Conservation (phyloP, 2,113 vertebrate genomes). For the Scomber colias region DNA sequence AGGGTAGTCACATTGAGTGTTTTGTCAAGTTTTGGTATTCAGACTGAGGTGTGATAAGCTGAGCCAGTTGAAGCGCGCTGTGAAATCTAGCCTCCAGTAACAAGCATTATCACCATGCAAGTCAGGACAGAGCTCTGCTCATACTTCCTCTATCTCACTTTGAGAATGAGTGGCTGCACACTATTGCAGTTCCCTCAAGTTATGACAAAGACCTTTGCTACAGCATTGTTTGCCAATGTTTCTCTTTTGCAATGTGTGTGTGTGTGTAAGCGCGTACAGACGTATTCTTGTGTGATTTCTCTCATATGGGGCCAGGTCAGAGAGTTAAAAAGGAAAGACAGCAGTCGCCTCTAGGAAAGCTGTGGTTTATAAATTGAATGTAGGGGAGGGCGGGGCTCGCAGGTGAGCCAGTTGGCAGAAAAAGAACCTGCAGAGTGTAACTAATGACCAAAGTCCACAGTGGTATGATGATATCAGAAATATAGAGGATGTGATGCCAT, state of each 20-base stretch:
- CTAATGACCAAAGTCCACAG: conserved; percentile 34
- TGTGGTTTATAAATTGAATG: conserved; percentile 27
- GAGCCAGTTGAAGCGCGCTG: conserved; percentile 78
- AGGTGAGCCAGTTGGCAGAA: conserved; percentile 35
- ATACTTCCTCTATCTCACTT: conserved; percentile 57
- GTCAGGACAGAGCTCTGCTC: conserved; percentile 77
- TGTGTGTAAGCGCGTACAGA: background rate
- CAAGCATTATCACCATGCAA: conserved; percentile 74
- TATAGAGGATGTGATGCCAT: conserved; percentile 25
- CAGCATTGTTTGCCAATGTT: conserved; percentile 54
- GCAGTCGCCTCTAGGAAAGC: conserved; percentile 29
- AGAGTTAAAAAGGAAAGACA: conserved; percentile 13
- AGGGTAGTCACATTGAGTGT: conserved; percentile 34
- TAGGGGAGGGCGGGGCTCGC: conserved; percentile 18
- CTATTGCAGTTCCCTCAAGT: conserved; percentile 66
- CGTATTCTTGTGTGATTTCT: conserved; percentile 18
- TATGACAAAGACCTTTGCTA: conserved; percentile 62
- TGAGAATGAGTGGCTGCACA: conserved; percentile 37
- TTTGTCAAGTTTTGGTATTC: conserved; percentile 68
- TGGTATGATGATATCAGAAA: background rate
- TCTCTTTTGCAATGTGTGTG: conserved; percentile 44
- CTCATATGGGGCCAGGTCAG: conserved; percentile 10
- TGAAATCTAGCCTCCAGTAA: conserved; percentile 77
- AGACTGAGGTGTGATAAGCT: conserved; percentile 69
- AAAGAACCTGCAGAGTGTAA: conserved; percentile 13